Conservation (phyloP, 2,797 vertebrate species). For the Carapus acus region DNA sequence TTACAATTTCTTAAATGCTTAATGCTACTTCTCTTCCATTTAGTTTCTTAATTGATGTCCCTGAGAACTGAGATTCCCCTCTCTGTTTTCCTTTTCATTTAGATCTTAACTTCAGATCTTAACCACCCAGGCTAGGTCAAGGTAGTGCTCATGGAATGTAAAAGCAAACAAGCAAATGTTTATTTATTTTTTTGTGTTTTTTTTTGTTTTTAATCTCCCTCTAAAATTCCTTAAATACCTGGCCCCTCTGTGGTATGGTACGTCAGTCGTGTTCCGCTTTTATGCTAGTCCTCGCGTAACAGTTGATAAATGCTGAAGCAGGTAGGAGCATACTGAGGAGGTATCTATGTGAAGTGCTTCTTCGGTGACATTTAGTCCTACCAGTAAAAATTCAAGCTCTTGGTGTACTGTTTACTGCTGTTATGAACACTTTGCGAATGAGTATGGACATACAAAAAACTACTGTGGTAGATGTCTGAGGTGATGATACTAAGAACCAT, state of each 20-base stretch:
- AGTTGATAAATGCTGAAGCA: slow-evolving; percentile 62
- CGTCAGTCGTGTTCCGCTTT: slow-evolving; percentile 14
- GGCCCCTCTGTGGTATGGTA: neutral
- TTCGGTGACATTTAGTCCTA: slow-evolving; percentile 48
- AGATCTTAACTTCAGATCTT: slow-evolving; percentile 35
- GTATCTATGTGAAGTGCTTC: slow-evolving; percentile 73
- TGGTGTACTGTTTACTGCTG: slow-evolving; percentile 38
- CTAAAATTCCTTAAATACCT: slow-evolving; percentile 2
- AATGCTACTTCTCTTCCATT: slow-evolving; percentile 84
- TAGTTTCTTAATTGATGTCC: slow-evolving; percentile 94
- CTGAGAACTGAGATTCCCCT: slow-evolving; percentile 92
- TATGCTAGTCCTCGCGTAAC: slow-evolving; percentile 36
- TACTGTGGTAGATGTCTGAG: slow-evolving; percentile 35
- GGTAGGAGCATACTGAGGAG: slow-evolving; percentile 61
- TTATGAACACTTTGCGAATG: slow-evolving; percentile 35
- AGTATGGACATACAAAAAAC: slow-evolving; percentile 15
- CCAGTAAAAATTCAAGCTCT: slow-evolving; percentile 46
- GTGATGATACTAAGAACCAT: slow-evolving; percentile 14
- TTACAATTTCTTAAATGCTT: slow-evolving; percentile 99
- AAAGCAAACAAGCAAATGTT: slow-evolving; percentile 53
- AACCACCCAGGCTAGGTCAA: slow-evolving; percentile 46
- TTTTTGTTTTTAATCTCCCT: slow-evolving; percentile 10
- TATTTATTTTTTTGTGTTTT: slow-evolving; percentile 26
- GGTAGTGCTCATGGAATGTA: slow-evolving; percentile 62
- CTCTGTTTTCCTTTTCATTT: slow-evolving; percentile 66